Evolutionary conservation across 1,140 invertebrate species (phyloP).

Genomic region (Eumaeus atala): DNA sequence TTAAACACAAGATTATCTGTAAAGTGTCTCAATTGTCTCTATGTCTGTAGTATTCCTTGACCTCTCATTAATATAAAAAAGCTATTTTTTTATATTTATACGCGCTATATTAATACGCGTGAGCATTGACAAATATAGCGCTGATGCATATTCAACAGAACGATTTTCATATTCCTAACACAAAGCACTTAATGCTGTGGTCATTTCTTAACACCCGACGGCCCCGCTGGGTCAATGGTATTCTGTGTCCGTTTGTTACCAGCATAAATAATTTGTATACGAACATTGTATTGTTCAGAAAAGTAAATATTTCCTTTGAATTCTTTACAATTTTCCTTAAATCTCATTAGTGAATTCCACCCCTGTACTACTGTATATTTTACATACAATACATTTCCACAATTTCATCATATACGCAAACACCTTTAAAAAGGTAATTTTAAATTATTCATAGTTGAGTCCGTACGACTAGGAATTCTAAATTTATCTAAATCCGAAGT

Average conservation of each 20-base stretch:
- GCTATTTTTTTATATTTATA: neutral
- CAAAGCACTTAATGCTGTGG: neutral
- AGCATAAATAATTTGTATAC: neutral
- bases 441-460: too few relatives aligned
- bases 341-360: neutral
- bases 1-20: too few relatives aligned
- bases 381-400: too few relatives aligned
- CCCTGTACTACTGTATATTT: too few relatives aligned
- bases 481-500: too few relatives aligned
- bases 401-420: too few relatives aligned
- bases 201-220: slow-evolving; percentile 7
- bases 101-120: neutral
- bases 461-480: too few relatives aligned
- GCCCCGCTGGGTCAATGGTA: neutral
- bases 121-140: neutral
- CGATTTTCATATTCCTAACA: slow-evolving; percentile 8
- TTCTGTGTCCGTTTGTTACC: neutral
- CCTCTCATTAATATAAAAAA: neutral
- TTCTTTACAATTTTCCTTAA: neutral
- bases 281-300: neutral
- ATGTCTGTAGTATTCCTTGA: neutral
- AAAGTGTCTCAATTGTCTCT: too few relatives aligned
- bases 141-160: neutral
- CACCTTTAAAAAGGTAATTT: too few relatives aligned
- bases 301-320: too few relatives aligned